Evolutionary conservation across 2,888 invertebrate genomes (phyloP), one percentile per base, ranked within the genome.

Genomic region (Liodrosophila aerea): DNA sequence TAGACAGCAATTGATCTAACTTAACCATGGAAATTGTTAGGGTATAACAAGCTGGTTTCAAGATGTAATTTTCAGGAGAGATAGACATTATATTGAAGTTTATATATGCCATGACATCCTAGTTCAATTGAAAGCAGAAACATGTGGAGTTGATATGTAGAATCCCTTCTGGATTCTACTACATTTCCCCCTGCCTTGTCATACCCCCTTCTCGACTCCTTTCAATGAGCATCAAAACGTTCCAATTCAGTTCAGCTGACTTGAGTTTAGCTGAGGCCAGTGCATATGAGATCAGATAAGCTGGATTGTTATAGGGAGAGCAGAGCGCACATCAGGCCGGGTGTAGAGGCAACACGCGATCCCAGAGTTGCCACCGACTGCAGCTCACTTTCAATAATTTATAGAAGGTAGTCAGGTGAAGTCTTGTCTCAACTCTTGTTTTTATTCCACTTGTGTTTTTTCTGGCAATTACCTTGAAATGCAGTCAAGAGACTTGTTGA

Each of bases 331-430:
- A 29, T 29, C 51, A 29, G 47, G 33, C 16, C 44, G 59, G 39
- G 52, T 29, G 49, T 49, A 56, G 39, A 47, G 60, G 30, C 39
- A 13, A 73, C 80, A 76, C 76, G 76, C 75, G 80, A 73, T 78
- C 58, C 67, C 59, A 65, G 72, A 56, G 68, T 65, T 67, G 63
- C 64, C 64, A 68, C 69, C 69, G 65, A 45, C 43, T 53, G 70
- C 16, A 59, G 46, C 72, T 71, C 66, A 74, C 74, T 76, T 74
- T 74, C 81, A 73, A 77, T 84, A 81, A 81, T 81, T 81, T 81
- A 81, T 84, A 81, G 82, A 81, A 67, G 82, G 84, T 64, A 81
- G 81, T 81, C 81, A 81, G 76, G 85, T 84, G 85, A 81, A 81
- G 78, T 67, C 84, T 77, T 68, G 73, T 68, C 74, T 50, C 57